Evolutionary conservation across 2,797 vertebrate species (phyloP).

Genomic region (Lagorchestes hirsutus): DNA sequence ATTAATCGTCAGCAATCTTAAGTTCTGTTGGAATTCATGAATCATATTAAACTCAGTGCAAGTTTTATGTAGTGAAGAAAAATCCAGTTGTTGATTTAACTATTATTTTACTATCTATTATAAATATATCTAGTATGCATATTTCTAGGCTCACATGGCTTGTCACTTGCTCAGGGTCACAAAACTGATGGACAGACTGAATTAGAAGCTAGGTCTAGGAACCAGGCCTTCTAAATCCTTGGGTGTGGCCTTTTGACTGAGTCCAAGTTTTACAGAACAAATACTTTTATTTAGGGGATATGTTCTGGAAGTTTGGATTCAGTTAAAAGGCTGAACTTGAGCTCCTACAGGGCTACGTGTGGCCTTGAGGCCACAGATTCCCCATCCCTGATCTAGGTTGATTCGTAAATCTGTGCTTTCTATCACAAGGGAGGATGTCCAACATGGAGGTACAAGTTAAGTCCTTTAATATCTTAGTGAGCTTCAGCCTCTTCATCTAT

Average conservation of each 20-base stretch:
- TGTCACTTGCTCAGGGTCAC: neutral
- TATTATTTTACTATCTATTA: neutral
- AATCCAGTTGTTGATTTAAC: neutral
- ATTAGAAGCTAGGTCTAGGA: neutral
- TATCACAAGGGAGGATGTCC: neutral
- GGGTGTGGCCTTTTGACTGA: too few relatives aligned
- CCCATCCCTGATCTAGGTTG: neutral
- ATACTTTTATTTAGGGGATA: too few relatives aligned
- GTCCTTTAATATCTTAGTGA: neutral
- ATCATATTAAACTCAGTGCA: neutral
- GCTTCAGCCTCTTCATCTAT: too few relatives aligned
- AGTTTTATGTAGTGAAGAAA: neutral
- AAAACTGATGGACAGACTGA: neutral
- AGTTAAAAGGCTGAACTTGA: too few relatives aligned
- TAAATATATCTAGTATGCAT: neutral
- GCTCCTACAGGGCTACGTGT: too few relatives aligned
- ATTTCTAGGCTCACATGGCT: neutral
- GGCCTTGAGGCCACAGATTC: too few relatives aligned
- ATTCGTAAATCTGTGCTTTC: neutral
- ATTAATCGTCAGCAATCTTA: neutral
- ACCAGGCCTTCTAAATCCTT: too few relatives aligned
- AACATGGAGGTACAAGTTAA: neutral
- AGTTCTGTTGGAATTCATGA: neutral
- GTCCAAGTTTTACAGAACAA: too few relatives aligned
- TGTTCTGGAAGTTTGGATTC: too few relatives aligned